These are phyloP conservation scores for Oreocharis arfaki DNA, from an alignment of 2,113 vertebrate species.

Conservation along the genomic window DNA sequence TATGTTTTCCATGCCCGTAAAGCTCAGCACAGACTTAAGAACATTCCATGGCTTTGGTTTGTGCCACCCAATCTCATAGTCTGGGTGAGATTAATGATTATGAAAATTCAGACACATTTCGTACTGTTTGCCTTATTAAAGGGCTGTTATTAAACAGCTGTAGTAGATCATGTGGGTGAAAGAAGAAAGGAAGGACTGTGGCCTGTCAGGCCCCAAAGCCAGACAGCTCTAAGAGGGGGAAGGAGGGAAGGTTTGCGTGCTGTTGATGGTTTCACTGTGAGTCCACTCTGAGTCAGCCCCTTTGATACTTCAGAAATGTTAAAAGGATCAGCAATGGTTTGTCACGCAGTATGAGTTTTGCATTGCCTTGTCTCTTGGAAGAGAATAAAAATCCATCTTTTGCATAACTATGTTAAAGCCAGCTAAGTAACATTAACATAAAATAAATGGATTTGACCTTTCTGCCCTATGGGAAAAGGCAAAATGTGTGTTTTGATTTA, in stretches of 20 bases:
- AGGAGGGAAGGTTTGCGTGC: neutral
- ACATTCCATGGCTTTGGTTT: constrained; percentile 32
- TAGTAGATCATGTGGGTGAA: constrained; percentile 36
- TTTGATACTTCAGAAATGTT: neutral
- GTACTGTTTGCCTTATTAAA: constrained; percentile 18
- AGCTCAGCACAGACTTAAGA: constrained; percentile 2
- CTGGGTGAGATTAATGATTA: constrained; percentile 27
- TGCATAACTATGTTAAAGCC: neutral
- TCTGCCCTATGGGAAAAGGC: neutral
- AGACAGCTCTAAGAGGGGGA: neutral
- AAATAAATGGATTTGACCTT: neutral
- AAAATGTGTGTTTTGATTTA: neutral
- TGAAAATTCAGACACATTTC: neutral
- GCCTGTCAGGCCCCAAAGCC: neutral
- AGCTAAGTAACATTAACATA: neutral
- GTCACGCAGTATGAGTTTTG: neutral
- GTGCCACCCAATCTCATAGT: constrained; percentile 54
- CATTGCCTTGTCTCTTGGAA: neutral
- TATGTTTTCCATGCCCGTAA: constrained; percentile 38
- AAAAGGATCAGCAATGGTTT: neutral
- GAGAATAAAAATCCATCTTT: neutral
- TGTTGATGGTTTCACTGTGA: neutral
- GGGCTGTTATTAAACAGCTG: constrained; percentile 34
- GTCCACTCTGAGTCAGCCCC: neutral
- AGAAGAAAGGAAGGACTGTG: neutral